Conservation (phyloP, 2,888 invertebrate genomes). For the Cheilosia vernalis region DNA sequence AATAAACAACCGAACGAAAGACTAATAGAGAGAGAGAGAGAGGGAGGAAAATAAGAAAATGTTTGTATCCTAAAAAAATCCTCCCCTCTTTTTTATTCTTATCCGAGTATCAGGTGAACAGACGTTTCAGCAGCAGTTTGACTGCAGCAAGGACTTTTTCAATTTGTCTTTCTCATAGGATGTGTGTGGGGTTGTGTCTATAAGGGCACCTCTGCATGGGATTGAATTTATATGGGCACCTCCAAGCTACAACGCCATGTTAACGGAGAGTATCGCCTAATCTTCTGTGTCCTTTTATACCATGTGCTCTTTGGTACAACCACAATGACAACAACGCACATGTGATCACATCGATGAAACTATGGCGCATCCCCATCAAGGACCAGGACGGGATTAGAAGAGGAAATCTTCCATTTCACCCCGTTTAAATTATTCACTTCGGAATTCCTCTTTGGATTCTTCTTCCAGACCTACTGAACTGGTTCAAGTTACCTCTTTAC, state of each 20-base stretch:
- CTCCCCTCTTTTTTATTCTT: slow-evolving; percentile 73
- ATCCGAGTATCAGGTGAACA: slow-evolving; percentile 69
- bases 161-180: slow-evolving; percentile 9
- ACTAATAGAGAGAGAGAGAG: slow-evolving; percentile 8
- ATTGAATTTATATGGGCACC: neutral
- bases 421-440: neutral
- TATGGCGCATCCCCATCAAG: neutral
- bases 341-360: too few species aligned
- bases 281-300: slow-evolving; percentile 4
- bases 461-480: neutral
- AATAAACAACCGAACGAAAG: neutral
- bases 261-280: slow-evolving; percentile 43
- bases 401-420: neutral
- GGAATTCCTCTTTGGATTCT: neutral
- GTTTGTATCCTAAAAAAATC: slow-evolving; percentile 61
- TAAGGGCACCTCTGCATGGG: slow-evolving; percentile 29
- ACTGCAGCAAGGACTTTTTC: slow-evolving; percentile 33
- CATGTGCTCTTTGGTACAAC: slow-evolving; percentile 36
- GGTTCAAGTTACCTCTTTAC: slow-evolving; percentile 26
- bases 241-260: slow-evolving; percentile 31
- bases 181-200: neutral
- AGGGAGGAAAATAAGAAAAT: slow-evolving; percentile 18
- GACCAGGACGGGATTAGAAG: slow-evolving; percentile 1
- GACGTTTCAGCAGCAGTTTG: slow-evolving; percentile 41
- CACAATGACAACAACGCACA: neutral